Evolutionary conservation across 1,140 invertebrate genomes (phyloP).

Genomic region (Diplogasteroides magnus): DNA sequence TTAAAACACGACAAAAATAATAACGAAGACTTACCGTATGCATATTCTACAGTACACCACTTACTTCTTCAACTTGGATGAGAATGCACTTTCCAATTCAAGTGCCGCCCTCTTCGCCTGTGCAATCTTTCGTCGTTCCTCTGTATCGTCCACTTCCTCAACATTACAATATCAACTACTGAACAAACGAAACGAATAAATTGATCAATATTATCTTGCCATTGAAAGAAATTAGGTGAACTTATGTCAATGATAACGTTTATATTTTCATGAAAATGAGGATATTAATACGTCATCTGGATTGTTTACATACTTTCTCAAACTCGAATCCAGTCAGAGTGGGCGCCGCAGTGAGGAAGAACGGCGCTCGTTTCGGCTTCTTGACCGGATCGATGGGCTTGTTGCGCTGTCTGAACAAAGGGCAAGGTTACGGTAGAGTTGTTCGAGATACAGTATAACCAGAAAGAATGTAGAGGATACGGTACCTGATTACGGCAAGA

Average conservation of each 20-base stretch:
- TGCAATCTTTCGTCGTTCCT: constrained; percentile 46
- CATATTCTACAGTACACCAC: constrained; percentile 23
- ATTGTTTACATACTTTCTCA: constrained; percentile 65
- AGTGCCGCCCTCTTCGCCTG: constrained; percentile 32
- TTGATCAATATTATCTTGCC: too few species aligned
- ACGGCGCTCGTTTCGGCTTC: constrained; percentile 71
- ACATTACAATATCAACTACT: too few species aligned
- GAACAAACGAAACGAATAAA: too few species aligned
- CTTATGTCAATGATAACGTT: too few species aligned
- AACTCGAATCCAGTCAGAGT: constrained; percentile 66
- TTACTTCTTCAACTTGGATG: constrained; percentile 24
- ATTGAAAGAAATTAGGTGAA: too few species aligned
- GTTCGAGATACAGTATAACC: too few species aligned
- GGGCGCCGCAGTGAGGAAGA: constrained; percentile 84
- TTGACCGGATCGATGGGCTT: constrained; percentile 80
- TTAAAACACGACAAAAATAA: too few species aligned
- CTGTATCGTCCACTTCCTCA: constrained; percentile 48
- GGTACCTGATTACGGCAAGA: constrained; percentile 76
- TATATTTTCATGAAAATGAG: not conserved
- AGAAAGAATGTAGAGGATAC: too few species aligned
- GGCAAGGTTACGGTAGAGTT: too few species aligned
- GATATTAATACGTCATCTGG: constrained; percentile 10
- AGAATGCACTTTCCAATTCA: constrained; percentile 34
- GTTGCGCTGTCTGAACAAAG: too few species aligned
- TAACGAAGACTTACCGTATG: not conserved